Percentiles rank a stretch among this genome's conserved stretches.
Evolutionary conservation across 2,888 invertebrate species (phyloP).

Genomic region (Drosophila neonasuta): DNA sequence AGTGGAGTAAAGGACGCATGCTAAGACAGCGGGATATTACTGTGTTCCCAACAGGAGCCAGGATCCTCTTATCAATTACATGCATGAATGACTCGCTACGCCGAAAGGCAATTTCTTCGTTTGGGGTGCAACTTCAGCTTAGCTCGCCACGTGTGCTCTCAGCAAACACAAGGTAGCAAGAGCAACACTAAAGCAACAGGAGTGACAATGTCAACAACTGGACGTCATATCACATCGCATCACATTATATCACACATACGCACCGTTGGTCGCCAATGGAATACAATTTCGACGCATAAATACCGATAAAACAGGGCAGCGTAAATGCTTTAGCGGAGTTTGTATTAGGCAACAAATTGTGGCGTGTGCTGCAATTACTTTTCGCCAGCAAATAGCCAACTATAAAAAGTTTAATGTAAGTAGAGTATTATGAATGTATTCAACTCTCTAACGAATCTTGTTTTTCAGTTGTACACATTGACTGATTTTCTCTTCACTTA

Average conservation of each 20-base stretch:
- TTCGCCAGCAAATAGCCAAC: not conserved
- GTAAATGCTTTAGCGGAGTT: not conserved
- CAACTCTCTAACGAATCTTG: too few relatives aligned
- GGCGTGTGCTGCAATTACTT: not conserved
- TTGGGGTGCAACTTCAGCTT: slow-evolving; percentile 15
- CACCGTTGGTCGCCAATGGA: slow-evolving; percentile 13
- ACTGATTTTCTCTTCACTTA: too few relatives aligned
- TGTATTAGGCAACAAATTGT: not conserved
- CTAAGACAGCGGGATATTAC: slow-evolving; percentile 5
- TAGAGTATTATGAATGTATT: too few relatives aligned
- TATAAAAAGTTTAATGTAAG: too few relatives aligned
- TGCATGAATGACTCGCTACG: slow-evolving; percentile 26
- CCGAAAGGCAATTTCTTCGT: not conserved
- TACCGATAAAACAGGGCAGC: not conserved
- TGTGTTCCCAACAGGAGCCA: slow-evolving; percentile 7
- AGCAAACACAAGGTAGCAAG: slow-evolving; percentile 30
- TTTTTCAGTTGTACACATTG: too few relatives aligned
- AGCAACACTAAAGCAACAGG: slow-evolving; percentile 33
- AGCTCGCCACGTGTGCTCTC: slow-evolving; percentile 36
- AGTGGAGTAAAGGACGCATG: slow-evolving; percentile 16
- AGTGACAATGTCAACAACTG: slow-evolving; percentile 43
- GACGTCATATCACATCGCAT: slow-evolving; percentile 15
- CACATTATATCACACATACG: slow-evolving; percentile 49
- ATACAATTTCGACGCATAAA: slow-evolving; percentile 12
- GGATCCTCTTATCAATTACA: slow-evolving; percentile 66